Evolutionary conservation across 2,797 vertebrate genomes (phyloP).

Genomic region (Chelidonichthys spinosus): DNA sequence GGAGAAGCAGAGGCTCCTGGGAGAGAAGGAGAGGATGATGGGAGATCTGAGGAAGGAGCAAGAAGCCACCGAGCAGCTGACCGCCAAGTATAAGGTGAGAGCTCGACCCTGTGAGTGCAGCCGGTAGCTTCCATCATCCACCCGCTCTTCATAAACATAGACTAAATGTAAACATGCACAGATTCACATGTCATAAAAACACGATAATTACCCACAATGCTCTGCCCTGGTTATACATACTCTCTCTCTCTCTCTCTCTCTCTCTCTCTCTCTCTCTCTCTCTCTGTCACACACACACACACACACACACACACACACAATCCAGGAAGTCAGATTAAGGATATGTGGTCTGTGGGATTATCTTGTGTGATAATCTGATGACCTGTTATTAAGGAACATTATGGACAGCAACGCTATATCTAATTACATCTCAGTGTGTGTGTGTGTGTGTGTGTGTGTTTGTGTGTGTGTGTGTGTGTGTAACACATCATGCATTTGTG

Average conservation of each 20-base stretch:
- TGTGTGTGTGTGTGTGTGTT: not conserved
- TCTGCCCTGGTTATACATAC: not conserved
- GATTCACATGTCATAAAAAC: not conserved
- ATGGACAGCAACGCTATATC: slow-evolving; percentile 16
- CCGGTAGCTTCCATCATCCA: too few relatives aligned
- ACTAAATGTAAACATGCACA: not conserved
- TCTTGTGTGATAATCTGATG: slow-evolving; percentile 56
- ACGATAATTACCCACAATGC: not conserved
- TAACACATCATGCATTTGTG: not conserved
- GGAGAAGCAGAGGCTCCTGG: slow-evolving; percentile 94
- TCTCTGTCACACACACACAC: slow-evolving; percentile 17
- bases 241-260: not conserved
- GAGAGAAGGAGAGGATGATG: slow-evolving; percentile 97
- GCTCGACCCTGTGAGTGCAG: not conserved
- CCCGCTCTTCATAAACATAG: not conserved
- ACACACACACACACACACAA: slow-evolving; percentile 1
- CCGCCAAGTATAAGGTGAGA: slow-evolving; percentile 94
- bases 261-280: too few relatives aligned
- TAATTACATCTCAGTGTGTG: slow-evolving; percentile 28
- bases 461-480: slow-evolving; percentile 2
- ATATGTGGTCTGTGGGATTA: slow-evolving; percentile 45
- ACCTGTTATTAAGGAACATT: slow-evolving; percentile 39
- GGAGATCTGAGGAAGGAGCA: slow-evolving; percentile 93
- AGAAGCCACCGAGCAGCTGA: slow-evolving; percentile 93
- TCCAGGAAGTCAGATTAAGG: slow-evolving; percentile 38